Evolutionary conservation across 2,113 vertebrate genomes (phyloP), one percentile per base, ranked within the genome.

Genomic region (Odobenus rosmarus): DNA sequence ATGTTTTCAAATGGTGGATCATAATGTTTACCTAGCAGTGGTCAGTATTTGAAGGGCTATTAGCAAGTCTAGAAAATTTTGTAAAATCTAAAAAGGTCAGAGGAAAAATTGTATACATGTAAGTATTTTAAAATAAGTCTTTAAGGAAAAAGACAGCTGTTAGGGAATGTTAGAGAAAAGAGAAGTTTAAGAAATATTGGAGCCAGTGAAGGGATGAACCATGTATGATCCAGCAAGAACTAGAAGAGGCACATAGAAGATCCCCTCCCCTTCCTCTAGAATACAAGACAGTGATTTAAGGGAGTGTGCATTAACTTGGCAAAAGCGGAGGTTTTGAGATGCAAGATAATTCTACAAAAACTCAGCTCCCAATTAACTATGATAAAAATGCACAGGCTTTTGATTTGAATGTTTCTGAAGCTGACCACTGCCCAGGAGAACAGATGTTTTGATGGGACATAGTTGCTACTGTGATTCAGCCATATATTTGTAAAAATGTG

Each of bases 361-460:
- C 1, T 1, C 4, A 51, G 14, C 19, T 82, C 31, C 18, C 14
- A 28, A 8, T 62, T 72, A 69, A 5, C 11, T 57, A 8, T 31
- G 3, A 84, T 14, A 18, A 57, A 72, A 67, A 7, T 36, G 0
- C 4, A 10, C 14, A 26, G 46, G 36, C 46, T 46, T 97, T 87
- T 72, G 12, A 82, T 57, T 53, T 71, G 9, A 76, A 19, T 81
- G 23, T 82, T 90, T 85, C 12, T 90, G 33, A 90, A 74, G 19
- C 6, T 26, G 42, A 57, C 18, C 11, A 16, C 16, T 71, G 2
- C 23, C 4, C 26, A 42, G 12, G 80, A 91, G 3, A 82, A 0
- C 9, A 69, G 51, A 39, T 71, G 31, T 85, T 62, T 76, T 55
- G 19, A 74, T 64, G 31, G 77, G 53, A 90, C 11, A 77, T 31